Base-by-base conservation (phyloP, 2,888 invertebrate genomes). In the Drosophila falleni region DNA sequence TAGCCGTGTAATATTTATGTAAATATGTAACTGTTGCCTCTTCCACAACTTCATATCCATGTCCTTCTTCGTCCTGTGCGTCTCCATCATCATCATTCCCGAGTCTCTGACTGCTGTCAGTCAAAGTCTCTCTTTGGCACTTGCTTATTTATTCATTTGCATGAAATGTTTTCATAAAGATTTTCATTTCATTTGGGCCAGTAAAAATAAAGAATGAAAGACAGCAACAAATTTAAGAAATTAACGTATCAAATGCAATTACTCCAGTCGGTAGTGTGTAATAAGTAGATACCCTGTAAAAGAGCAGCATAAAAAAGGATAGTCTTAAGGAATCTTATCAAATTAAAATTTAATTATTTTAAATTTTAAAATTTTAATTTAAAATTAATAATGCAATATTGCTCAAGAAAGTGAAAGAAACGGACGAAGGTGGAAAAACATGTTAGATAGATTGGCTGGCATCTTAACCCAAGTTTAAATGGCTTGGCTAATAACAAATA, bases 141-240 rank as follows among this genome's bases (percentile, higher is more conserved):
- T 81, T 72, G 81, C 85, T 75, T 87, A 78, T 75, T 87, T 87
- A 81, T 82, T 87, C 79, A 87, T 82, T 82, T 87, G 81, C 85
- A 87, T 82, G 81, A 81, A 78, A 87, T 82, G 72, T 84, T 84
- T 84, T 84, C 72, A 72, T 74, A 87, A 87, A 71, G 82, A 82
- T 82, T 81, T 71, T 87, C 81, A 82, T 87, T 81, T 84, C 67
- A 74, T 83, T 80, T 68, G 46, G 5, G n/a, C 41, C 29, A n/a
- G 31, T 19, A 16, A 9, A 44, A 44, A 29, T 31, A 13, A 23
- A 23, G 23, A 1, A 4, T 3, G 23, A 19, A 35, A n/a, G 15
- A 61, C 11, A 46, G 15, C n/a, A 39, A 31, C n/a, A 4, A 46
- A 8, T 10, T 8, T 4, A 31, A 16, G 29, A 31, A 19, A 16